A percentile compares a stretch with the other conserved stretches of the same genome.
These are phyloP conservation scores for Odiellus spinosus DNA, from an alignment of 2,888 invertebrate species.

Conservation along the genomic window DNA sequence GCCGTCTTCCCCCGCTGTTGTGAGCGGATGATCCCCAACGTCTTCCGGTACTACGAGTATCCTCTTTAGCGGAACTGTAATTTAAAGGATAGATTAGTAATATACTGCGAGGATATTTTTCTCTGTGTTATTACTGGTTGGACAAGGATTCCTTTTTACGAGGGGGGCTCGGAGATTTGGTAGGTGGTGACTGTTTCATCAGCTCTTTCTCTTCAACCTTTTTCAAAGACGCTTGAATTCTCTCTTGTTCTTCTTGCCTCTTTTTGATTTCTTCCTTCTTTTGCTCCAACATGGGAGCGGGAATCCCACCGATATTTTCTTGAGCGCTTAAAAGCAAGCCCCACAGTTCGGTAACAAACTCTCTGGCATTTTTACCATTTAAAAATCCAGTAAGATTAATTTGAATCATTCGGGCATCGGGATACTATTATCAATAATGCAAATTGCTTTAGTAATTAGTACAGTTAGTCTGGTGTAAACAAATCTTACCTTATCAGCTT, in stretches of 20 bases:
- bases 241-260: conserved; percentile 65
- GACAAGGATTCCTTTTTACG: too few relatives aligned
- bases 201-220: conserved; percentile 35
- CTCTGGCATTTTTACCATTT: conserved; percentile 90
- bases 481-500: conserved; percentile 57
- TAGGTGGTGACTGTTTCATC: too few relatives aligned
- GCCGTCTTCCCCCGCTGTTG: too few relatives aligned
- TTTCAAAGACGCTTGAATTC: conserved; percentile 43
- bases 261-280: conserved; percentile 93
- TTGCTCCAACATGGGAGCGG: conserved; percentile 79
- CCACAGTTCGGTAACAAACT: conserved; percentile 98
- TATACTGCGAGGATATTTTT: too few relatives aligned
- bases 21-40: too few relatives aligned
- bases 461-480: background rate
- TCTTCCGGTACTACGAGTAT: too few relatives aligned
- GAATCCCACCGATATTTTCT: conserved; percentile 87
- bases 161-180: too few relatives aligned
- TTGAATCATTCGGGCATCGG: conserved; percentile 97
- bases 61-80: too few relatives aligned
- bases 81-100: too few relatives aligned
- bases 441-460: too few relatives aligned
- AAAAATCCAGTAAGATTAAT: conserved; percentile 98
- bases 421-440: conserved; percentile 45
- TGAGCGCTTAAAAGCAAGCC: conserved; percentile 84
- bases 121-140: too few relatives aligned